Base-by-base conservation (phyloP, 2,888 invertebrate species). In the Electrophaes corylata region DNA sequence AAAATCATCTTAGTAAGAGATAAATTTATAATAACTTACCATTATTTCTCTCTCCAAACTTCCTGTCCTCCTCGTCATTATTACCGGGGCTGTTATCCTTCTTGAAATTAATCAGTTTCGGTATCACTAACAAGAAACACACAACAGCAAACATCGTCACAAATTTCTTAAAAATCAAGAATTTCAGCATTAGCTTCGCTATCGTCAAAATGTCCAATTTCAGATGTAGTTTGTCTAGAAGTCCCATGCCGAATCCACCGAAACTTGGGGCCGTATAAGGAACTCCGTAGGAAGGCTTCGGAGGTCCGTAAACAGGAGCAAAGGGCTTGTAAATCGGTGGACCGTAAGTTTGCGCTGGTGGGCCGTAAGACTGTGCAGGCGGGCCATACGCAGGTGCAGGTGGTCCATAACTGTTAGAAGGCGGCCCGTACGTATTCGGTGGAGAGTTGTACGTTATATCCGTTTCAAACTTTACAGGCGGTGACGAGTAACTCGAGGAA, bases 151-250 rank as follows among this genome's bases (percentile, higher is more conserved):
- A 93, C 83, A 96, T 96, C 69, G 96, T 96, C 56, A 96, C 94
- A 49, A 96, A 94, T 83, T 96, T 95, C 84, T 96, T 96, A 79
- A 96, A 96, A 68, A 96, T 94, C 3, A 96, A 85, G 48, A 96
- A 80, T 78, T 96, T 96, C 31, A 96, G 81, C 55, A 96, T 73
- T 57, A 96, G 93, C 84, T 96, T 96, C 0, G 95, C 95, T 51
- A 96, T 81, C 0, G 96, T 95, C 60, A 95, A 92, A 1, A 96
- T 92, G 72, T 95, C 95, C 48, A 96, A 73, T 82, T 96, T 96
- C 19, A 95, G 84, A 44, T 95, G 94, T 0, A 96, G 84, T 75
- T 96, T 94, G 65, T 95, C 94, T 16, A 95, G 84, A 51, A 95
- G 86, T 55, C 94, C 93, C 2, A 52, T 56, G 12, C 60, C 55